Evolutionary conservation across 2,797 vertebrate genomes (phyloP).

Genomic region (Hozukius guyotensis): DNA sequence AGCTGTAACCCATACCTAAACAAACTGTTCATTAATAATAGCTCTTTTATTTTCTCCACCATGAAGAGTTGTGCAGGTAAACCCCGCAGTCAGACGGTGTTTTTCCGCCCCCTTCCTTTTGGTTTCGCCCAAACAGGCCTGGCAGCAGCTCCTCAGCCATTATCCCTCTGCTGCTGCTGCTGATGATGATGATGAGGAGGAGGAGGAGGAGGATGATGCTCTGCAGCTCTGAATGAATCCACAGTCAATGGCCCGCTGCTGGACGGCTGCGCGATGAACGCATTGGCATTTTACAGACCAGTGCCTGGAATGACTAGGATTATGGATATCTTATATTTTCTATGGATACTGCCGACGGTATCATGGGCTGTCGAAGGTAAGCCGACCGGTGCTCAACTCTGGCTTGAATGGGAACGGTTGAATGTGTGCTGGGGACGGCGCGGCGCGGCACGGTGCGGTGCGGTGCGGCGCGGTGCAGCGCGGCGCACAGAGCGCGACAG

Average conservation of each 20-base stretch:
- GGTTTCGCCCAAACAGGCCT: constrained; percentile 73
- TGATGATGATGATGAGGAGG: neutral
- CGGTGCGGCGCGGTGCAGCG: fast-evolving
- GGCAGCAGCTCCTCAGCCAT: constrained; percentile 41
- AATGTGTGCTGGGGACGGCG: neutral
- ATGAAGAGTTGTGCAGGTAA: neutral
- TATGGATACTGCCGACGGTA: constrained; percentile 76
- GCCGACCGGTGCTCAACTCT: neutral
- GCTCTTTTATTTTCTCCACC: neutral
- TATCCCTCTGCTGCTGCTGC: constrained; percentile 36
- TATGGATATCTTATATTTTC: constrained; percentile 73
- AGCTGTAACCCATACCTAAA: neutral
- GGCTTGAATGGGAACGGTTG: neutral
- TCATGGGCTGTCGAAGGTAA: constrained; percentile 81
- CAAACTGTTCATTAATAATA: neutral
- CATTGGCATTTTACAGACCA: constrained; percentile 46
- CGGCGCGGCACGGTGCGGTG: too few species aligned
- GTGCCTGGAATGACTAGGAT: constrained; percentile 44
- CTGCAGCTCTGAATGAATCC: constrained; percentile 53
- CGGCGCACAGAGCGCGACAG: neutral
- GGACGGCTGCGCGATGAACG: constrained; percentile 67
- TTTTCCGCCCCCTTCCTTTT: constrained; percentile 60
- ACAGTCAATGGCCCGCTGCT: constrained; percentile 57
- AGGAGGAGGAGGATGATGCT: constrained; percentile 26
- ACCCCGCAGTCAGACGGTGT: too few species aligned